Percentiles rank a stretch among this genome's conserved stretches.
Conservation (phyloP, 2,113 vertebrate genomes). For the Chaetodon trifascialis region DNA sequence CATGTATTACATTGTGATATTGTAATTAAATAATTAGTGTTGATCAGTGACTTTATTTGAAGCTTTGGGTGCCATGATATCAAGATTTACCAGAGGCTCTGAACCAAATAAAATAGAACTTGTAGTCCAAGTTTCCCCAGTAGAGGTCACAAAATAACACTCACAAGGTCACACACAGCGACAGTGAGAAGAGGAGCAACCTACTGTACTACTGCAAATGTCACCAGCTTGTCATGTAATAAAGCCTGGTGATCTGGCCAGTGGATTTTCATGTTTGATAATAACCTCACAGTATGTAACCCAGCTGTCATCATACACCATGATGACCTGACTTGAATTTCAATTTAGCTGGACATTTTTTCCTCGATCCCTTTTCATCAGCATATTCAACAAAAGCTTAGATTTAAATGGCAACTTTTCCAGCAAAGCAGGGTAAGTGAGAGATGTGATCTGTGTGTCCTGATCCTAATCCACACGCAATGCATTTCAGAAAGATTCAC, state of each 20-base stretch:
- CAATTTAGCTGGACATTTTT: neutral
- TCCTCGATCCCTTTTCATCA: neutral
- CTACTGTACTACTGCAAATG: neutral
- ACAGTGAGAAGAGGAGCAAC: no score
- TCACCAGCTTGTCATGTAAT: neutral
- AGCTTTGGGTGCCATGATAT: no score
- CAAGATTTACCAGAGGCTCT: no score
- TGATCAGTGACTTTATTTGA: no score
- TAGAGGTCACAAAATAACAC: no score
- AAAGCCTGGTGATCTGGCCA: neutral
- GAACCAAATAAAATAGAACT: no score
- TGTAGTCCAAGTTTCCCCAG: no score
- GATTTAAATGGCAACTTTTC: slow-evolving; percentile 6
- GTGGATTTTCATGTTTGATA: neutral
- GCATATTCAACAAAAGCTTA: slow-evolving; percentile 9
- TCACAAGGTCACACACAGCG: no score
- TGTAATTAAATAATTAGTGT: no score
- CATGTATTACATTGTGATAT: no score
- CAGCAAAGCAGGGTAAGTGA: neutral
- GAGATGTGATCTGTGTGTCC: slow-evolving; percentile 14
- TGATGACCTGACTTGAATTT: neutral
- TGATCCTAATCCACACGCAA: slow-evolving; percentile 35
- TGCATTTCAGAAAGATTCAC: slow-evolving; percentile 14
- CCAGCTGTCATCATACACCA: neutral
- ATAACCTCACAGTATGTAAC: neutral